Evolutionary conservation across 2,113 vertebrate species (phyloP).

Genomic region (Cyanistes caeruleus): DNA sequence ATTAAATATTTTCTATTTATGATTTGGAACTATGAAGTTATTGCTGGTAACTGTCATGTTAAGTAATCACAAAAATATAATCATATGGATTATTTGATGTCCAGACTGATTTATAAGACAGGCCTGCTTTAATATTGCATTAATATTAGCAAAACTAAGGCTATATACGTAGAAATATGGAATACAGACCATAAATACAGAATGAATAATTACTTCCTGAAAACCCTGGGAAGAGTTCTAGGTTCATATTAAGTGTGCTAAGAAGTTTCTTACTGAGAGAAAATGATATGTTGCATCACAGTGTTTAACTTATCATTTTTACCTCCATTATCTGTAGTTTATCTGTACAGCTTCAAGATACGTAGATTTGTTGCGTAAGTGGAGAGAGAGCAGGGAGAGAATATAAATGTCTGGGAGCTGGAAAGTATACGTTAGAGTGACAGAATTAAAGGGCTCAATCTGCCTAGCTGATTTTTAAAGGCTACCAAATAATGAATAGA

Average conservation of each 20-base stretch:
- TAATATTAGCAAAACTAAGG: not conserved
- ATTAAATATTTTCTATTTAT: not conserved
- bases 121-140: not conserved
- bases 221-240: not conserved
- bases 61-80: not conserved
- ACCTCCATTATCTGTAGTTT: not conserved
- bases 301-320: not conserved
- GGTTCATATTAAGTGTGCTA: not conserved
- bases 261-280: not conserved
- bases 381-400: not conserved
- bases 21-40: not conserved
- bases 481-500: conserved; percentile 35
- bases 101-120: not conserved
- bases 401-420: not conserved
- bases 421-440: not conserved
- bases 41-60: not conserved
- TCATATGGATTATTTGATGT: not conserved
- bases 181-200: not conserved
- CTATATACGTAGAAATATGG: not conserved
- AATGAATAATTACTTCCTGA: not conserved
- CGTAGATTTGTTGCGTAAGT: not conserved
- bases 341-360: not conserved
- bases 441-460: not conserved
- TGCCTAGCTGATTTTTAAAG: conserved; percentile 10
- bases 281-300: not conserved